Conservation (phyloP, 2,797 vertebrate genomes). For the Lophius americanus region DNA sequence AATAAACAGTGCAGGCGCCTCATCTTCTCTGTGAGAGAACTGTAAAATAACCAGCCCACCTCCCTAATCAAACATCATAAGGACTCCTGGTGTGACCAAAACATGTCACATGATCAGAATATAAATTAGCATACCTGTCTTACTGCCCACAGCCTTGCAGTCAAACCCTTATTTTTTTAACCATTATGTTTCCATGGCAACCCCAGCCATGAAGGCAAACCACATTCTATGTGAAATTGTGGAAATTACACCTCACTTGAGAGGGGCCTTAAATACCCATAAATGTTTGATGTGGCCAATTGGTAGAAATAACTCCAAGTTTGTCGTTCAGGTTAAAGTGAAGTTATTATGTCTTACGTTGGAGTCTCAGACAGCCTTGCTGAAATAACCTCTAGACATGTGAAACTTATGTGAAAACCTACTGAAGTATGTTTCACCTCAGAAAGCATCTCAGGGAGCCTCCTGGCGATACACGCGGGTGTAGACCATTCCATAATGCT, state of each 20-base stretch:
- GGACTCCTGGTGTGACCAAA: conserved; percentile 43
- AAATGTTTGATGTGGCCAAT: conserved; percentile 51
- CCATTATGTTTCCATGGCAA: conserved; percentile 82
- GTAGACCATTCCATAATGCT: conserved; percentile 4
- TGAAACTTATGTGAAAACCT: no score
- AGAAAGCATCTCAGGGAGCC: conserved; percentile 29
- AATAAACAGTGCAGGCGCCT: conserved; percentile 19
- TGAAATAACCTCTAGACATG: conserved; percentile 6
- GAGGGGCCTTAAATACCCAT: conserved; percentile 51
- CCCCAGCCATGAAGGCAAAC: conserved; percentile 71
- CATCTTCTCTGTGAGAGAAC: neutral
- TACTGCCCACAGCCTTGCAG: conserved; percentile 67
- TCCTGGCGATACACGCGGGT: conserved; percentile 8
- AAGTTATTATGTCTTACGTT: conserved; percentile 14
- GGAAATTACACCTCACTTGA: conserved; percentile 50
- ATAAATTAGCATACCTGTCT: conserved; percentile 67
- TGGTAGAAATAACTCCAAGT: neutral
- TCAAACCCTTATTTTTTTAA: conserved; percentile 61
- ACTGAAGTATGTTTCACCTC: conserved; percentile 15
- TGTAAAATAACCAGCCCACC: conserved; percentile 35
- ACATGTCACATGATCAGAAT: conserved; percentile 60
- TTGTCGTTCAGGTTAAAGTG: conserved; percentile 31
- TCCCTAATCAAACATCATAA: conserved; percentile 49
- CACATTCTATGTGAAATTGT: conserved; percentile 61
- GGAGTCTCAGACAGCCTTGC: neutral